Base-by-base conservation (phyloP, 1,140 invertebrate genomes). In the Pemphigus obesinymphae region DNA sequence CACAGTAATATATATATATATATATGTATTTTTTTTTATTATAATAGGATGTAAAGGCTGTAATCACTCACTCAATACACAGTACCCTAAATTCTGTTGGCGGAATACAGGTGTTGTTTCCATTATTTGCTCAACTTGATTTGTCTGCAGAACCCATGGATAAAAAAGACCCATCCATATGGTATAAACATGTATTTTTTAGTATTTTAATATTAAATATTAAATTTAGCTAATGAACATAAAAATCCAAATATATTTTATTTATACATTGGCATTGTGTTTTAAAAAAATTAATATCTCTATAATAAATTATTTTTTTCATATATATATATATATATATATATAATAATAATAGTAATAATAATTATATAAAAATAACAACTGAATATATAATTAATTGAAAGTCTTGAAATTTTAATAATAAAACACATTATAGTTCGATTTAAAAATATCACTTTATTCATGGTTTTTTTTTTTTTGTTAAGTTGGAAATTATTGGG, bases 71-170 rank as follows among this genome's bases (percentile, higher is more conserved):
- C 89, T 99, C 97, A 84, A 99, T 99, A 88, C 97, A 99, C 88
- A 97, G 95, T 89, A 99, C 97, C 8, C 90, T 99, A 83, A 98
- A 99, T 89, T 99, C 97, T 48, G 96, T 99, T 86, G 98, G 98
- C 82, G 98, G 98, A 76, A 97, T 99, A 85, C 97, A 99, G 90
- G 96, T 99, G 85, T 89, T 99, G 83, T 98, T 99, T 88, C 98
- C 98, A 82, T 90, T 99, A 82, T 99, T 99, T 90, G 96, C 96
- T 53, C 97, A 99, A 89, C 90, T 99, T 85, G 97, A 99, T 88
- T 91, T 97, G 90, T 94, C 92, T 87, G 94, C 95, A 86, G 94
- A 95, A 87, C 88, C 91, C 5, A 90, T 90, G 75, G 94, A 95
- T 90, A 92, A 82, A 87, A 90, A 93, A 85, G 94, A 96, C 88